Conservation (phyloP, 1,140 invertebrate genomes). For the Coelopa frigida region DNA sequence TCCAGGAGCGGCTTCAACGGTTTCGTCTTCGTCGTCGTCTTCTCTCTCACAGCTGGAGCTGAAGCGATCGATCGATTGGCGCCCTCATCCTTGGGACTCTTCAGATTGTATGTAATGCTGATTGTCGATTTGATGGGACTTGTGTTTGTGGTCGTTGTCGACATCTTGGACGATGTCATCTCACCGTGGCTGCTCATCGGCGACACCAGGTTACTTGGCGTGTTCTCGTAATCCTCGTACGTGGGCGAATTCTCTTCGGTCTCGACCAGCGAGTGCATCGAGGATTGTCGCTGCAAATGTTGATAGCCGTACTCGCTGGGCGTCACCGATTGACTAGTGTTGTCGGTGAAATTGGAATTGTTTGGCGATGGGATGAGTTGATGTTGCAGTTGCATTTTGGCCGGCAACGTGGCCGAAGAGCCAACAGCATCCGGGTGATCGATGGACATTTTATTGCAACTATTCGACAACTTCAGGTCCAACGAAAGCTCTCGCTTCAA, state of each 20-base stretch:
- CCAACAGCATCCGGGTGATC: conserved; percentile 22
- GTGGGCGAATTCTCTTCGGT: conserved; percentile 37
- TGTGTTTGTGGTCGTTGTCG: not conserved
- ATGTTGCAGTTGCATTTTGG: conserved; percentile 19
- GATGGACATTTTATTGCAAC: conserved; percentile 11
- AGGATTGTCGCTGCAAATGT: conserved; percentile 38
- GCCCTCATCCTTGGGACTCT: conserved; percentile 36
- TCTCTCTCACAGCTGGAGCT: conserved; percentile 10
- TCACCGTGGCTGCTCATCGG: conserved; percentile 9
- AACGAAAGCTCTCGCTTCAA: conserved; percentile 39
- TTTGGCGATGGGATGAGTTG: conserved; percentile 34
- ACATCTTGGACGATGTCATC: not conserved
- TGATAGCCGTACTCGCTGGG: conserved; percentile 44
- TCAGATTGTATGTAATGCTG: conserved; percentile 56
- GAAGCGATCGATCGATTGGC: too few relatives aligned
- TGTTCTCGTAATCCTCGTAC: conserved; percentile 40
- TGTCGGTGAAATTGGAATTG: conserved; percentile 42
- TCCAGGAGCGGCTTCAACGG: conserved; percentile 24
- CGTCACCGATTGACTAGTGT: conserved; percentile 45
- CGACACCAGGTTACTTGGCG: conserved; percentile 26
- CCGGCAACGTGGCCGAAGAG: conserved; percentile 20
- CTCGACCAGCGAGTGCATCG: conserved; percentile 38
- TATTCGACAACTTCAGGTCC: conserved; percentile 29
- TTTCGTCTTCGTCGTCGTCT: conserved; percentile 12
- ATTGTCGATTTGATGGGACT: conserved; percentile 58